Evolutionary conservation across 2,113 vertebrate genomes (phyloP).

Genomic region (Mus spicilegus): DNA sequence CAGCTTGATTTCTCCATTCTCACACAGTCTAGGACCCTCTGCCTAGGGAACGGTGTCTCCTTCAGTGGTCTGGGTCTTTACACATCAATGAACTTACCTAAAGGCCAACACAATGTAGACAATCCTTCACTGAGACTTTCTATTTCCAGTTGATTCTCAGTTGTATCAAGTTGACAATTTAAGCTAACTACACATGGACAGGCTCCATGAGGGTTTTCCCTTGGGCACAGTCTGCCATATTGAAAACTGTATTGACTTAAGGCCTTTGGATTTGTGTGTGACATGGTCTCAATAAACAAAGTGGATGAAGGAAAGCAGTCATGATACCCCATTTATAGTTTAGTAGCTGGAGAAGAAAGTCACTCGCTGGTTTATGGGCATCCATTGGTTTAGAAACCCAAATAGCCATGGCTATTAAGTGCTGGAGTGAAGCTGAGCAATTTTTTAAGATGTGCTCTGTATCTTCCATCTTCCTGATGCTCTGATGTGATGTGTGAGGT

Average conservation of each 20-base stretch:
- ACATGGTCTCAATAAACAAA: accelerated
- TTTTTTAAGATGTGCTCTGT: accelerated
- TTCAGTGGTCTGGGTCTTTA: not conserved
- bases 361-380: not conserved
- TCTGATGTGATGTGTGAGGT: accelerated
- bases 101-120: not conserved
- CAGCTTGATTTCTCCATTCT: not conserved
- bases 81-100: not conserved
- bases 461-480: accelerated
- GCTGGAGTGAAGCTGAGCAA: accelerated
- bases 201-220: not conserved
- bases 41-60: not conserved
- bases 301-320: accelerated
- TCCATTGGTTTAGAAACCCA: not conserved
- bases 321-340: accelerated
- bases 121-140: not conserved
- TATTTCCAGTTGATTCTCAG: not conserved
- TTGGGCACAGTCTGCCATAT: not conserved
- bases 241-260: accelerated
- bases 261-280: accelerated
- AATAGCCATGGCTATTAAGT: accelerated
- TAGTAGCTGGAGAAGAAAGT: not conserved
- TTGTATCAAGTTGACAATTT: not conserved
- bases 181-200: too few relatives aligned
- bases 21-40: not conserved